Evolutionary conservation across 2,888 invertebrate genomes (phyloP), one percentile per base, ranked within the genome.

Genomic region (Amphipyra berbera): DNA sequence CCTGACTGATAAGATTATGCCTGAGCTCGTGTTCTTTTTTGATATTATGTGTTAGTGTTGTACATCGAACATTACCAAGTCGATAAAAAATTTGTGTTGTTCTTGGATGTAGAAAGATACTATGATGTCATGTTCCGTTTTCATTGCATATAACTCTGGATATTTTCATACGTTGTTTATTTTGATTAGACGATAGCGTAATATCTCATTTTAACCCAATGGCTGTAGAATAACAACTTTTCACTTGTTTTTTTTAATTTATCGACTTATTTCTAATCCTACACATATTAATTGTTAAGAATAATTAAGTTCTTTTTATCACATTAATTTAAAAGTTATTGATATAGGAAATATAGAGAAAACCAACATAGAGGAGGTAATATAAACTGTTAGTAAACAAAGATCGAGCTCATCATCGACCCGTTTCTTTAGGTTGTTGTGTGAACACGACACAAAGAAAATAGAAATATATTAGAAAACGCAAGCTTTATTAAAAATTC

Each of bases 401-500:
- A 82, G 82, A 87, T 86, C 93, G 88, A 88, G 93, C 89, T 86
- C 90, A 89, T 90, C 84, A 91, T 88, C 89, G 92, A 88, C 86
- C 85, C 78, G 77, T 82, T 64, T 72, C 48, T 65, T 55, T 48
- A 81, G 83, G 82, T 78, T 50, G 79, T 82, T 79, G 82, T 79
- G 70, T 76, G 78, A 85, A 84, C 82, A 85, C 78, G 84, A 84
- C 85, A 90, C 86, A 88, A 89, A 88, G 86, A 90, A 89, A 90
- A 87, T 82, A 87, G 83, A 83, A 64, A 79, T 81, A 74, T 86
- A 88, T 87, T 90, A 89, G 89, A 91, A 93, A 93, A 90, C 85
- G 90, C 93, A 94, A 95, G 95, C 94, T 94, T 94, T 95, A 94
- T 95, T 95, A 93, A 89, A 93, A 92, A 88, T 85, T 94, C 92